A percentile compares a stretch with the other conserved stretches of the same genome.
Conservation (phyloP, 1,140 invertebrate species). For the Philaenus spumarius region DNA sequence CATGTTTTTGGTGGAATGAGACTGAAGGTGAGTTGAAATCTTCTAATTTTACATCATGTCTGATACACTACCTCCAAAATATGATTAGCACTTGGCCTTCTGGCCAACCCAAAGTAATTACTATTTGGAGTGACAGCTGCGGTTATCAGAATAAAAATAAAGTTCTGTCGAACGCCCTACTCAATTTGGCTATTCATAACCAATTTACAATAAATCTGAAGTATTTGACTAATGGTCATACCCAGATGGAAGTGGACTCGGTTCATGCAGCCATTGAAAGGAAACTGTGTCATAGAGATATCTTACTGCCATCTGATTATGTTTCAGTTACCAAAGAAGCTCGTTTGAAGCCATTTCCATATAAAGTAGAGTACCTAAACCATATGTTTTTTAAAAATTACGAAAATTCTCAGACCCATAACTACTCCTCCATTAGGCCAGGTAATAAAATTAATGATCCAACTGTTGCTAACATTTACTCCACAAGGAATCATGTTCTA, state of each 20-base stretch:
- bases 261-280: constrained; percentile 34
- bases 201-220: constrained; percentile 37
- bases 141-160: constrained; percentile 36
- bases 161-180: constrained; percentile 34
- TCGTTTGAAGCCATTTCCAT: background rate
- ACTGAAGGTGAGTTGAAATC: no score
- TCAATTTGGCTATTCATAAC: constrained; percentile 27
- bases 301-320: constrained; percentile 7
- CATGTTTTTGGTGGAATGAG: no score
- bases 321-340: background rate
- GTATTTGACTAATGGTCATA: constrained; percentile 42
- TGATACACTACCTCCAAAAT: no score
- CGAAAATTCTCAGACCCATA: background rate
- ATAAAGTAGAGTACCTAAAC: background rate
- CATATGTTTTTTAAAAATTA: background rate
- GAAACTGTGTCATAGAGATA: constrained; percentile 23
- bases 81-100: no score
- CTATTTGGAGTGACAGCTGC: constrained; percentile 30
- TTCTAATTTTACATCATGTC: no score
- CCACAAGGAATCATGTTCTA: no score
- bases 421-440: constrained; percentile 3
- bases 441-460: background rate
- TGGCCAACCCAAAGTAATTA: no score
- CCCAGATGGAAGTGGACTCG: constrained; percentile 40
- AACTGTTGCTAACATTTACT: constrained; percentile 1